Conservation (phyloP, 2,113 vertebrate species). For the Bungarus multicinctus region DNA sequence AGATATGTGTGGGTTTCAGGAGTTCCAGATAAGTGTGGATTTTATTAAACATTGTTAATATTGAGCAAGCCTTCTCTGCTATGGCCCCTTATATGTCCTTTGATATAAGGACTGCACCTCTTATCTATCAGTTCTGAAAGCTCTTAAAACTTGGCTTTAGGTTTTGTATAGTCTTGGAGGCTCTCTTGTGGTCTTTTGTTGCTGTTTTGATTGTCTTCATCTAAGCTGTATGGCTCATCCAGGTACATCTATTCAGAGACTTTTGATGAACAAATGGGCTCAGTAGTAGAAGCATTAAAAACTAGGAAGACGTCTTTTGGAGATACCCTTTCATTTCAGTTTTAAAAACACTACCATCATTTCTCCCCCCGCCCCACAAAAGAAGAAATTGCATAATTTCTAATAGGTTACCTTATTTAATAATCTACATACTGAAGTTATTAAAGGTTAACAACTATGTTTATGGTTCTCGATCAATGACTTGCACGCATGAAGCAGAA, state of each 20-base stretch:
- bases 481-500: constrained; percentile 60
- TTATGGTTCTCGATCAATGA: constrained; percentile 49
- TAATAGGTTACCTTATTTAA: not conserved
- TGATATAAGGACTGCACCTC: not conserved
- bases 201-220: not conserved
- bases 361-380: not conserved
- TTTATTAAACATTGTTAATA: not conserved
- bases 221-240: not conserved
- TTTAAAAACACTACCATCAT: not conserved
- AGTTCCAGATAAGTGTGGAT: not conserved
- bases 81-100: not conserved
- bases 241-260: not conserved
- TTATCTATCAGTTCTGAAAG: not conserved
- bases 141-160: not conserved
- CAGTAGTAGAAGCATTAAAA: not conserved
- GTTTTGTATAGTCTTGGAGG: not conserved
- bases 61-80: not conserved
- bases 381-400: not conserved
- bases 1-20: not conserved
- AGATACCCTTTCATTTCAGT: not conserved
- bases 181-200: not conserved
- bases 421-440: not conserved
- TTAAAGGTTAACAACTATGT: accelerated
- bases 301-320: not conserved
- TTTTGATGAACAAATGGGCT: not conserved